phyloP scores from a whole-genome alignment of 2,888 invertebrate species.

The Hemicrepidius hirtus region DNA sequence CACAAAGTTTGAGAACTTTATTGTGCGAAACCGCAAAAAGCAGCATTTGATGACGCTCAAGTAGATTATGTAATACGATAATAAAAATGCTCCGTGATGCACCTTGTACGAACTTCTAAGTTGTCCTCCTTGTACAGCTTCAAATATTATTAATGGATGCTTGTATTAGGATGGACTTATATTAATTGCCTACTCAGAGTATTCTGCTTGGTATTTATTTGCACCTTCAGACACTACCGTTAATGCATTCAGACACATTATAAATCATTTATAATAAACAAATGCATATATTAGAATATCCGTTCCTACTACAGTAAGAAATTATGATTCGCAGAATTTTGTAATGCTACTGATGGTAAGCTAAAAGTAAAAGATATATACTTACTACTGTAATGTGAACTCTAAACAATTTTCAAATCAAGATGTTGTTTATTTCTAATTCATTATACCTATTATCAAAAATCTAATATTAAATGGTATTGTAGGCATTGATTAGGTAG shows the following conservation, averaged over 20 bases:
- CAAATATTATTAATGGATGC: conserved; percentile 26
- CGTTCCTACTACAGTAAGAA: not conserved
- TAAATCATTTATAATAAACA: conserved; percentile 22
- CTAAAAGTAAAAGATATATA: no score
- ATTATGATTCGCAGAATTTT: no score
- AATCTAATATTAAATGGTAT: no score
- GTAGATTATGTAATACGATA: not conserved
- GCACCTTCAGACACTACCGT: conserved; percentile 32
- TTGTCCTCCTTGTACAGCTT: conserved; percentile 29
- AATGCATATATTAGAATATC: conserved; percentile 22
- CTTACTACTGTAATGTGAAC: no score
- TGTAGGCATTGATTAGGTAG: no score
- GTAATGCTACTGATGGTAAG: no score
- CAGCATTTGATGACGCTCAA: not conserved
- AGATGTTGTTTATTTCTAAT: no score
- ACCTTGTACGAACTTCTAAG: conserved; percentile 5
- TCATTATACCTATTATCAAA: no score
- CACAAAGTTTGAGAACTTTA: conserved; percentile 49
- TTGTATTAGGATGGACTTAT: conserved; percentile 19
- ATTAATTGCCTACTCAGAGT: conserved; percentile 22
- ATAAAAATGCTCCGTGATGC: conserved; percentile 7
- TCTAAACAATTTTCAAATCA: no score
- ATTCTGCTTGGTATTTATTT: conserved; percentile 21
- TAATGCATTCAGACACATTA: conserved; percentile 27
- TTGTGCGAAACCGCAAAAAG: conserved; percentile 41